A percentile compares a stretch with the other conserved stretches of the same genome.
phyloP scores from a whole-genome alignment of 1,140 invertebrate species.

The Teleogryllus occipitalis region DNA sequence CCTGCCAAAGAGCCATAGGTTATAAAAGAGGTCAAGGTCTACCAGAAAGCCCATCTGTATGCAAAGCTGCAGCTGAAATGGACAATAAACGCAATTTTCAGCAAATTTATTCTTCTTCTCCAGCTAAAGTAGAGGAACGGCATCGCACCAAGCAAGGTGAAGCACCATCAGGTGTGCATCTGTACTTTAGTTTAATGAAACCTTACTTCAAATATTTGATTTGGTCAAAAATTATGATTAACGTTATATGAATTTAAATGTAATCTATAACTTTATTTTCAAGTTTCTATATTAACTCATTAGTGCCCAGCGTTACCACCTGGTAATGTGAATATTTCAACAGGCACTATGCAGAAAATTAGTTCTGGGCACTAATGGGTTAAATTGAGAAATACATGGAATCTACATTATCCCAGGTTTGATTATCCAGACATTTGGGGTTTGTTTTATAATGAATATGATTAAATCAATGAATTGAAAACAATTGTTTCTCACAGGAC shows the following conservation, averaged over 20 bases:
- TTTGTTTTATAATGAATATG: no score
- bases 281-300: neutral
- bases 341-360: no score
- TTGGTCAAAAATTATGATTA: neutral
- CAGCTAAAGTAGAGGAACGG: slow-evolving; percentile 36
- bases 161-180: slow-evolving; percentile 6
- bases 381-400: no score
- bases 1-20: neutral
- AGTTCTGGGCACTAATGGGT: no score
- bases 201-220: neutral
- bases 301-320: no score
- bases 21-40: slow-evolving; percentile 7
- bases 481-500: no score
- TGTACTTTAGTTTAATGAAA: neutral
- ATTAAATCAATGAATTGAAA: no score
- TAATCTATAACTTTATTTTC: neutral
- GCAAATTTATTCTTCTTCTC: slow-evolving; percentile 67
- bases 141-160: neutral
- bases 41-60: slow-evolving; percentile 9
- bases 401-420: no score
- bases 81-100: slow-evolving; percentile 61
- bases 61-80: slow-evolving; percentile 44
- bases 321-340: no score
- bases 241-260: neutral
- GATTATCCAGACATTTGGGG: no score